Conservation (phyloP, 2,113 vertebrate genomes). For the Anguilla rostrata region DNA sequence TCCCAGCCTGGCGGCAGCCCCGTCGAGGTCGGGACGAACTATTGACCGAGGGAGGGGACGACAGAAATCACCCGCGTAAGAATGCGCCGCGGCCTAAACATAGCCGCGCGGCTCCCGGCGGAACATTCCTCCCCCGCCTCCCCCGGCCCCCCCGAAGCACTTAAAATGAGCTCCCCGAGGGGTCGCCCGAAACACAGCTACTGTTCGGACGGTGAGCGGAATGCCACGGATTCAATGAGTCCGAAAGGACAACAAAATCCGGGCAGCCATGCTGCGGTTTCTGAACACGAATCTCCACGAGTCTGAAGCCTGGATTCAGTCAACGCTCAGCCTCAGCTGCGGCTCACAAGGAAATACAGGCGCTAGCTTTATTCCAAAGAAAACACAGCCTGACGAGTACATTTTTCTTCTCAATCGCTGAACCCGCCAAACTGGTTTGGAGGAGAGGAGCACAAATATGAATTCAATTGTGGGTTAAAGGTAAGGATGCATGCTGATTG, state of each 20-base stretch:
- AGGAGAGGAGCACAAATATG: too few relatives aligned
- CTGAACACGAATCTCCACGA: neutral
- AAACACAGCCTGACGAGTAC: too few relatives aligned
- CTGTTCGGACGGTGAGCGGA: neutral
- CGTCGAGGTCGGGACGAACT: conserved; percentile 82
- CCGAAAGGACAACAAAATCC: neutral
- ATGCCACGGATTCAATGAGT: neutral
- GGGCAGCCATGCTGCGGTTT: neutral
- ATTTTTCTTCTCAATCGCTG: too few relatives aligned
- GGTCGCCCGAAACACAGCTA: neutral
- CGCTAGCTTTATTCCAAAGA: too few relatives aligned
- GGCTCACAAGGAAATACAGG: too few relatives aligned
- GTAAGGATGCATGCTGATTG: too few relatives aligned
- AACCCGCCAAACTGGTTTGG: too few relatives aligned
- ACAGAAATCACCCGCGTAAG: conserved; percentile 24
- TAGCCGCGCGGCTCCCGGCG: neutral
- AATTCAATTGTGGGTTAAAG: too few relatives aligned
- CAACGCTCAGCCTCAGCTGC: neutral
- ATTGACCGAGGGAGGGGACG: conserved; percentile 2
- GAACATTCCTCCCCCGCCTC: neutral
- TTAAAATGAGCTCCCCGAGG: conserved; percentile 12
- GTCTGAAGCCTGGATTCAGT: neutral
- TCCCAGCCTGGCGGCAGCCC: conserved; percentile 93
- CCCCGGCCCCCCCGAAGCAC: neutral
- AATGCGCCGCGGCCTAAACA: conserved; percentile 7